These are phyloP conservation scores for Ariolimax columbianus DNA, from an alignment of 2,888 invertebrate species.

Conservation along the genomic window DNA sequence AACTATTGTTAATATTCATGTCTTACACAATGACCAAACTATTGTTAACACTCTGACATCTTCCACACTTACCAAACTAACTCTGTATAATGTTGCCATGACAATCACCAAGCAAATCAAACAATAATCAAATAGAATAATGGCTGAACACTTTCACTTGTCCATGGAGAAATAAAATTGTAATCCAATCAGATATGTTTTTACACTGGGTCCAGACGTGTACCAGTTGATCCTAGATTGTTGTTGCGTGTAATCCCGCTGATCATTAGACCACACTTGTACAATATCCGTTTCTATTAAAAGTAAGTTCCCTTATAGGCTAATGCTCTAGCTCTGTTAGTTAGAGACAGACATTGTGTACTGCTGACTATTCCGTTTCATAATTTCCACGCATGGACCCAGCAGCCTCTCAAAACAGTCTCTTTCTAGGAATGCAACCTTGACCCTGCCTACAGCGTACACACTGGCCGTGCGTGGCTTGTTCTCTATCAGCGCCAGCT, in stretches of 20 bases:
- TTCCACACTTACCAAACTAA: too few relatives aligned
- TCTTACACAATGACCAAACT: too few relatives aligned
- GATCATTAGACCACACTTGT: background rate
- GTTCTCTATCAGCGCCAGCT: conserved; percentile 96
- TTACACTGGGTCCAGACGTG: too few relatives aligned
- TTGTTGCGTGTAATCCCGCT: background rate
- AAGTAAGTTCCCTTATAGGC: background rate
- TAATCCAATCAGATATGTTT: too few relatives aligned
- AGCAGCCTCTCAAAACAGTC: conserved; percentile 96
- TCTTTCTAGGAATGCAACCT: conserved; percentile 96
- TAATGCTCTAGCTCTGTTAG: conserved; percentile 16
- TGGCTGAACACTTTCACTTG: too few relatives aligned
- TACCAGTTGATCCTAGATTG: background rate
- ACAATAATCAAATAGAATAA: too few relatives aligned
- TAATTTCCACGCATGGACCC: conserved; percentile 98
- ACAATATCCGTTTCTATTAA: background rate
- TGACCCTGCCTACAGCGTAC: conserved; percentile 89
- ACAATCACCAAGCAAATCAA: too few relatives aligned
- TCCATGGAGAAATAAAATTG: too few relatives aligned
- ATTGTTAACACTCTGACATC: too few relatives aligned
- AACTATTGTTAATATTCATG: too few relatives aligned
- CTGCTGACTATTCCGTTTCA: conserved; percentile 86
- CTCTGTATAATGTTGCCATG: too few relatives aligned
- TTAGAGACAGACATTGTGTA: conserved; percentile 71
- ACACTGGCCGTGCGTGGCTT: conserved; percentile 92